A percentile compares a stretch with the other conserved stretches of the same genome.
phyloP scores from a whole-genome alignment of 1,140 invertebrate genomes.

The Coelopa frigida region DNA sequence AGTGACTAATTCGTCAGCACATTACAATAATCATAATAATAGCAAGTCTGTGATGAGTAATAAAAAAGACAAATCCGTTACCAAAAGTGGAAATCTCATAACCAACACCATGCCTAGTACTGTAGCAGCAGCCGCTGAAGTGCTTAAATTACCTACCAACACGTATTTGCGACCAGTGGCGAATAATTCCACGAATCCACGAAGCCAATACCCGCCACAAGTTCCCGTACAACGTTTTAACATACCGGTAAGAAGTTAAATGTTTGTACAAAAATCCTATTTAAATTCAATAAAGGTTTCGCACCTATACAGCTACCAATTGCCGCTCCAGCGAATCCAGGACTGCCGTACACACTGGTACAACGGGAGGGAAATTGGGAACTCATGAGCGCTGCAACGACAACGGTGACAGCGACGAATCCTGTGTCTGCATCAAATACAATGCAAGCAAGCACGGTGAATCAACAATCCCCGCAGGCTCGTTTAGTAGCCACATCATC shows the following conservation, averaged over 20 bases:
- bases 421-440: neutral
- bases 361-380: constrained; percentile 8
- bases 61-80: constrained; percentile 1
- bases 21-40: constrained; percentile 1
- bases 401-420: neutral
- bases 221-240: constrained; percentile 11
- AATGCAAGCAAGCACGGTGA: constrained; percentile 20
- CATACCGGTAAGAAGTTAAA: constrained; percentile 10
- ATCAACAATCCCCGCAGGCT: constrained; percentile 11
- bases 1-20: neutral
- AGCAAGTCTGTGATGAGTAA: neutral
- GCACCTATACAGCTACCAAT: constrained; percentile 6
- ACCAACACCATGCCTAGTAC: neutral
- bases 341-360: constrained; percentile 5
- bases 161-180: constrained; percentile 21
- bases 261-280: neutral
- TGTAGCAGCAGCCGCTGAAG: constrained; percentile 20
- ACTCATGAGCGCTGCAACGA: constrained; percentile 5
- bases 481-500: no score
- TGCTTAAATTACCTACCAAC: constrained; percentile 26
- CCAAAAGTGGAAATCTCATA: neutral
- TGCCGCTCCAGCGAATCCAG: neutral
- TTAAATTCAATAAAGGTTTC: neutral
- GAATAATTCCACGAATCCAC: neutral
- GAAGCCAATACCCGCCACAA: constrained; percentile 6